Evolutionary conservation across 2,797 vertebrate species (phyloP), one percentile per base, ranked within the genome.

Genomic region (Acipenser transmontanus): DNA sequence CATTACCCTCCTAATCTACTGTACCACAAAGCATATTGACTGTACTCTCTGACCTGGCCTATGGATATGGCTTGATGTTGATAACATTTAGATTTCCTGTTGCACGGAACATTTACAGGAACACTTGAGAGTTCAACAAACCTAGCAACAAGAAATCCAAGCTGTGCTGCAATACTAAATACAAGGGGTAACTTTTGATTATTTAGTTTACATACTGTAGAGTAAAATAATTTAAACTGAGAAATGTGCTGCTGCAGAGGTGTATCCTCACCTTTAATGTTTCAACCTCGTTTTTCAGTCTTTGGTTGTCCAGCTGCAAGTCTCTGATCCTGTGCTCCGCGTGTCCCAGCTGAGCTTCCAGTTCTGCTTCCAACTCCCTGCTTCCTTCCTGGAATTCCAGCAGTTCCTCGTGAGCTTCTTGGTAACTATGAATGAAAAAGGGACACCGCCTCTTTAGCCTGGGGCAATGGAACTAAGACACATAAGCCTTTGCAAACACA

Each of bases 341-440:
- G 76, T 98, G 96, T 50, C 91, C 85, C 6, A 99, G 87, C 74
- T 99, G 96, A 0, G 96, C 92, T 80, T 99, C 96, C 82, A 99
- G 79, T 78, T 99, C 97, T 0, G 96, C 96, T 81, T 99, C 97
- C 78, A 99, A 82, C 74, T 99, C 97, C 66, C 96, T 87, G 84
- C 97, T 99, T 66, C 96, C 97, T 78, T 99, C 97, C 82, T 98
- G 97, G 82, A 99, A 98, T 77, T 99, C 96, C 78, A 93, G 92
- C 80, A 98, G 90, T 80, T 99, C 96, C 76, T 99, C 96, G 68
- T 94, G 95, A 69, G 95, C 95, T 69, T 99, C 96, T 70, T 93
- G 93, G 82, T 89, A 98, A 82, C 96, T 98, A 68, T 59, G 61
- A 61, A 54, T 54, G 51, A 54, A n/a, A n/a, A n/a, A n/a, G n/a